Evolutionary conservation across 2,113 vertebrate genomes (phyloP).

Genomic region (Saguinus midas): DNA sequence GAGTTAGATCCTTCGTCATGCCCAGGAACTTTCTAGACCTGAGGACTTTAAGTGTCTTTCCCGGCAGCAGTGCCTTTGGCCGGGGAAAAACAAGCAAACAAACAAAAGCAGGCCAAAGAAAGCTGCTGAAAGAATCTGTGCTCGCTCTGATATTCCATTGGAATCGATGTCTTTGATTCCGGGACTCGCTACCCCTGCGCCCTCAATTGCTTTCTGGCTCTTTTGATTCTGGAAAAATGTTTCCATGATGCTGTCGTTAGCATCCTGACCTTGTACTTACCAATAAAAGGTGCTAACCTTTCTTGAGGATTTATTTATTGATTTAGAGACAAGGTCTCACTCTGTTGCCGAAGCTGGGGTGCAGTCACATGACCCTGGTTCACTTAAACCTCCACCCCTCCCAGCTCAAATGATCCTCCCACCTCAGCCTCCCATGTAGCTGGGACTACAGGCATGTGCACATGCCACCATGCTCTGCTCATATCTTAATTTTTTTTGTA

Average conservation of each 20-base stretch:
- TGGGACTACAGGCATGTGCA: too few relatives aligned
- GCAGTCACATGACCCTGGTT: too few relatives aligned
- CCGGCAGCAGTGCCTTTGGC: not conserved
- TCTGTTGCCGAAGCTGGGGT: too few relatives aligned
- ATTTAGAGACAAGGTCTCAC: too few relatives aligned
- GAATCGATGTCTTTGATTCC: not conserved
- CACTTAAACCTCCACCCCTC: too few relatives aligned
- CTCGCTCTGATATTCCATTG: too few relatives aligned
- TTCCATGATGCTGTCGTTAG: not conserved
- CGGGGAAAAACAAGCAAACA: too few relatives aligned
- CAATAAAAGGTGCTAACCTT: not conserved
- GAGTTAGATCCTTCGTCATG: not conserved
- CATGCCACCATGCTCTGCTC: too few relatives aligned
- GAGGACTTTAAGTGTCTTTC: not conserved
- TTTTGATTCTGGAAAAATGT: not conserved
- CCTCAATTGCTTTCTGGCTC: not conserved
- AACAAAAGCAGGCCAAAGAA: not conserved
- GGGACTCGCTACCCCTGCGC: too few relatives aligned
- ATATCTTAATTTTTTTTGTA: too few relatives aligned
- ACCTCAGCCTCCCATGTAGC: too few relatives aligned
- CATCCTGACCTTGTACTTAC: not conserved
- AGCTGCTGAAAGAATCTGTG: not conserved
- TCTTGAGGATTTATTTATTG: not conserved
- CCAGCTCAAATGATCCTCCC: too few relatives aligned
- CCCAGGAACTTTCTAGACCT: not conserved